Base-by-base conservation (phyloP, 2,797 vertebrate species). In the Alectoris magna region DNA sequence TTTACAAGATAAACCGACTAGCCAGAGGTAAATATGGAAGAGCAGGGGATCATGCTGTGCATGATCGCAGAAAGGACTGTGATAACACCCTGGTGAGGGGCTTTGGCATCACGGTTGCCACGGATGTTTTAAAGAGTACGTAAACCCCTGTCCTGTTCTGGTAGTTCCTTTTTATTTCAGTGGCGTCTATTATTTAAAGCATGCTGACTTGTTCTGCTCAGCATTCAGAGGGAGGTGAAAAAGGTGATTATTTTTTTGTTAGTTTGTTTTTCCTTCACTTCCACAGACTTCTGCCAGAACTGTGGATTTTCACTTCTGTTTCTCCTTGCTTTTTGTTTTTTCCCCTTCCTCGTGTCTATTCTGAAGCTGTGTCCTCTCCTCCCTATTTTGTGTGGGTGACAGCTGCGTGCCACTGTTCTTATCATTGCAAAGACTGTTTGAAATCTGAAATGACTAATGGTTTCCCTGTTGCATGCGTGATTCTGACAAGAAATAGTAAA, bases 401-500 rank as follows among this genome's bases (percentile, higher is more conserved):
- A 0, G 44, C 73, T 71, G 89, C 1, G 0, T 94, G 74, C 92
- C 77, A n/a, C 71, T 73, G 68, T 84, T 88, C 53, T 74, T 72
- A 68, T 91, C 70, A 82, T 6, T 88, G 72, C 87, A 63, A 73
- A 41, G 70, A 73, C 7, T 85, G 68, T 73, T 91, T 90, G 60
- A 49, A 77, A 3, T 79, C 43, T 59, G 64, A 29, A 80, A 48
- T 95, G 85, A 93, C 89, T 94, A 82, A 95, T 93, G 55, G 43
- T 93, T 95, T 95, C 80, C 77, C n/a, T 34, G 23, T 77, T 63
- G 67, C 59, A 58, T 11, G 63, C 6, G 1, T 66, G 56, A 60
- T 92, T 86, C 77, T 88, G 77, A 92, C 80, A 86, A 92, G 94
- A 64, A 91, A 66, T 87, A 96, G 93, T 93, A 92, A 96, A 94